Evolutionary conservation across 2,113 vertebrate species (phyloP).

Genomic region (Ibidorhyncha struthersii): DNA sequence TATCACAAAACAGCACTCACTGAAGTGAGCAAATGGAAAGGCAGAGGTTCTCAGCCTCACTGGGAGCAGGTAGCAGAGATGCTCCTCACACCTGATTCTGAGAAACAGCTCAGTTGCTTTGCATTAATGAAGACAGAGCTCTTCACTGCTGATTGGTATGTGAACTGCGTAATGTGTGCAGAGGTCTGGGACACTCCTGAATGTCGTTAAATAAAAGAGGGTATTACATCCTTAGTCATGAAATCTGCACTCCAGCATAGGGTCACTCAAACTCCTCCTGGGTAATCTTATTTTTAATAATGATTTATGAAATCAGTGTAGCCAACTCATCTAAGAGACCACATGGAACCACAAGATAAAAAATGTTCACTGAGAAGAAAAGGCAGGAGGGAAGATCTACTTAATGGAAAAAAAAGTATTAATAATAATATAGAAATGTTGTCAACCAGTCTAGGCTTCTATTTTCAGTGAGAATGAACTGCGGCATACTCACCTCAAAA

Average conservation of each 20-base stretch:
- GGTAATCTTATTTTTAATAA: neutral
- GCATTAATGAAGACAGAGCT: neutral
- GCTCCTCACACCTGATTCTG: neutral
- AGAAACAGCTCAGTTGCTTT: neutral
- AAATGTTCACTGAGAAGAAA: neutral
- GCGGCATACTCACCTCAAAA: neutral
- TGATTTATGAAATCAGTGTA: neutral
- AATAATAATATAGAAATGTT: neutral
- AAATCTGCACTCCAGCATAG: conserved; percentile 1
- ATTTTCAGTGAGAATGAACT: neutral
- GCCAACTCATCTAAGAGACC: neutral
- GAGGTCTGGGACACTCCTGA: neutral
- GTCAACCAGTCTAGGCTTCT: neutral
- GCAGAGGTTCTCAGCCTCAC: neutral
- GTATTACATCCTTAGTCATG: neutral
- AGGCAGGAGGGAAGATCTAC: neutral
- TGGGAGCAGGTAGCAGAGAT: neutral
- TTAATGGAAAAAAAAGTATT: neutral
- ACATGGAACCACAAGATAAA: neutral
- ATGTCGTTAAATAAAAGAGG: neutral
- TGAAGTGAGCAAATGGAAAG: neutral
- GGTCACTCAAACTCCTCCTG: neutral
- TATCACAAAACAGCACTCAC: neutral
- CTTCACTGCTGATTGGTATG: neutral
- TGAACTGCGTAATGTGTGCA: neutral